Conservation (phyloP, 2,797 vertebrate genomes). For the Gymnothorax javanicus region DNA sequence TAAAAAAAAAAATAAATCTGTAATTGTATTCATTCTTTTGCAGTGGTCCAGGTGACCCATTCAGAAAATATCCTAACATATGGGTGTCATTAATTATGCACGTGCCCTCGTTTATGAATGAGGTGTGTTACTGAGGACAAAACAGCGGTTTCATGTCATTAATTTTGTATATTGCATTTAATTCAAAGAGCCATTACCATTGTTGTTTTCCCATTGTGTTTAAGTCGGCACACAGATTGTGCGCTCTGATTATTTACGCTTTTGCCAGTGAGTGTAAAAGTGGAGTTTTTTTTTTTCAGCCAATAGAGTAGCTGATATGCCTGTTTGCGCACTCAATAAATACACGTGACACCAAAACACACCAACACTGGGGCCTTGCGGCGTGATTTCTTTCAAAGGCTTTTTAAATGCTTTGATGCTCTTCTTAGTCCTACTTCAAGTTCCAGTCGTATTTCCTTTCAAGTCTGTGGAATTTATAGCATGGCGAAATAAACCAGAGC, state of each 20-base stretch:
- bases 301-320: too few relatives aligned
- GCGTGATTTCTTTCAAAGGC: background rate
- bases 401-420: background rate
- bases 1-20: too few relatives aligned
- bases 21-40: background rate
- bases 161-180: background rate
- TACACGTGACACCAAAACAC: background rate
- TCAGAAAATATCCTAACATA: background rate
- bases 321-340: background rate
- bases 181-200: background rate
- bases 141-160: background rate
- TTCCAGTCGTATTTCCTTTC: background rate
- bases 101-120: background rate
- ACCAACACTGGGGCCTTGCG: background rate
- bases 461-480: background rate
- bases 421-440: background rate
- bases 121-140: background rate
- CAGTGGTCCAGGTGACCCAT: background rate
- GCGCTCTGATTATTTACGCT: background rate
- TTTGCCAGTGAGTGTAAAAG: background rate
- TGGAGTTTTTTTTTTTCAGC: background rate
- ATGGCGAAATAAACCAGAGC: background rate
- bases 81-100: slow-evolving; percentile 8
- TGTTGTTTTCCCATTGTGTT: background rate
- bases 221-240: background rate